Evolutionary conservation across 2,113 vertebrate genomes (phyloP).

Genomic region (Hypocryptadius cinnamomeus): DNA sequence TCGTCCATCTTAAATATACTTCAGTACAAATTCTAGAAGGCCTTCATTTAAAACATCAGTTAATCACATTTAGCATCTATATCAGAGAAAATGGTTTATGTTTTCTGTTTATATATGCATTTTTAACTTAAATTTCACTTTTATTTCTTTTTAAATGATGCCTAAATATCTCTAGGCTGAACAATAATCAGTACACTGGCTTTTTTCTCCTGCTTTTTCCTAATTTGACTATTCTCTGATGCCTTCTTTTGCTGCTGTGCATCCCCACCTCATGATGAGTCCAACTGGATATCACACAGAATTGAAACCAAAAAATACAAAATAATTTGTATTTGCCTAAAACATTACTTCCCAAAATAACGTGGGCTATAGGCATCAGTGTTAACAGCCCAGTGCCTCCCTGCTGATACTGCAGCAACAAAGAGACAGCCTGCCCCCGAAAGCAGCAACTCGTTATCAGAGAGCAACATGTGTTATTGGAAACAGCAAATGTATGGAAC

Average conservation of each 20-base stretch:
- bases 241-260: background rate
- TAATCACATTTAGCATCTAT: background rate
- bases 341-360: background rate
- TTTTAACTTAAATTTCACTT: background rate
- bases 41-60: background rate
- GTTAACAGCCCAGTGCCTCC: background rate
- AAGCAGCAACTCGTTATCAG: conserved; percentile 5
- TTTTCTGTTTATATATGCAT: background rate
- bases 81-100: background rate
- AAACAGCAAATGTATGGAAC: background rate
- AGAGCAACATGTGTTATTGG: background rate
- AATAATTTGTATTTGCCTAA: background rate
- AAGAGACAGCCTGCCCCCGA: background rate
- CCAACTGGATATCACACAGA: background rate
- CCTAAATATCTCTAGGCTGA: background rate
- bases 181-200: background rate
- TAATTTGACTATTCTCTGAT: background rate
- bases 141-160: background rate
- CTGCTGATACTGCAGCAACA: background rate
- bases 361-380: background rate
- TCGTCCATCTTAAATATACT: background rate
- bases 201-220: background rate
- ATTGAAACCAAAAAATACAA: background rate
- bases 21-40: background rate
- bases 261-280: background rate